A percentile compares a stretch with the other conserved stretches of the same genome.
Conservation (phyloP, 2,888 invertebrate genomes). For the Saturnia pavonia region DNA sequence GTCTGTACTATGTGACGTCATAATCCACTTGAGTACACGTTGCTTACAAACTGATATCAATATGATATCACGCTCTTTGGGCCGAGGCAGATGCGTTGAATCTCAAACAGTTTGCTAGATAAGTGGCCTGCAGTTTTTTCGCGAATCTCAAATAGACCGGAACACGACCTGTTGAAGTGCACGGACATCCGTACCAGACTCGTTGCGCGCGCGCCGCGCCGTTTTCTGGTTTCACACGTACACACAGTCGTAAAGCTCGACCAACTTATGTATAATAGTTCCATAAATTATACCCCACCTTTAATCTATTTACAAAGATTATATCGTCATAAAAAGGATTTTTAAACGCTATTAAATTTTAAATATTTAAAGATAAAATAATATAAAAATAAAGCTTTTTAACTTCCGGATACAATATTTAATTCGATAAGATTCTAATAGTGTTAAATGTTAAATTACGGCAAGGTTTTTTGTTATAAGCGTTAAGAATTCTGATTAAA, state of each 20-base stretch:
- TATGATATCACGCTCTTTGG: constrained; percentile 53
- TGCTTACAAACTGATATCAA: constrained; percentile 23
- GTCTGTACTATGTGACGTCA: background rate
- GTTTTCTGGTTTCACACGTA: constrained; percentile 26
- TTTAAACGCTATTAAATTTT: background rate
- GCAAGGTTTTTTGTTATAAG: too few species aligned
- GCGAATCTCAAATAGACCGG: constrained; percentile 62
- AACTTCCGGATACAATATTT: background rate
- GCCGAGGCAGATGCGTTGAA: constrained; percentile 51
- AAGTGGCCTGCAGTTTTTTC: constrained; percentile 54
- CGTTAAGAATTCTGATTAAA: too few species aligned
- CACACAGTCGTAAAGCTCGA: constrained; percentile 29
- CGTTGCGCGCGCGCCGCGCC: constrained; percentile 40
- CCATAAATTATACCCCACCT: background rate
- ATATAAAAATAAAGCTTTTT: background rate
- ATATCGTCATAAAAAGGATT: background rate
- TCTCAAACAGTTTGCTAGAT: constrained; percentile 48
- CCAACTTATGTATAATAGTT: constrained; percentile 12
- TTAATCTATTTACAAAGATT: background rate
- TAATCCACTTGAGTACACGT: background rate
- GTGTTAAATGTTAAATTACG: too few species aligned
- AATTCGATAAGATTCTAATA: too few species aligned
- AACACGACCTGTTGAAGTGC: constrained; percentile 57
- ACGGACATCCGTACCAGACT: constrained; percentile 50
- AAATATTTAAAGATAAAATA: background rate